Conservation (phyloP, 2,797 vertebrate species). For the Mus spretus region DNA sequence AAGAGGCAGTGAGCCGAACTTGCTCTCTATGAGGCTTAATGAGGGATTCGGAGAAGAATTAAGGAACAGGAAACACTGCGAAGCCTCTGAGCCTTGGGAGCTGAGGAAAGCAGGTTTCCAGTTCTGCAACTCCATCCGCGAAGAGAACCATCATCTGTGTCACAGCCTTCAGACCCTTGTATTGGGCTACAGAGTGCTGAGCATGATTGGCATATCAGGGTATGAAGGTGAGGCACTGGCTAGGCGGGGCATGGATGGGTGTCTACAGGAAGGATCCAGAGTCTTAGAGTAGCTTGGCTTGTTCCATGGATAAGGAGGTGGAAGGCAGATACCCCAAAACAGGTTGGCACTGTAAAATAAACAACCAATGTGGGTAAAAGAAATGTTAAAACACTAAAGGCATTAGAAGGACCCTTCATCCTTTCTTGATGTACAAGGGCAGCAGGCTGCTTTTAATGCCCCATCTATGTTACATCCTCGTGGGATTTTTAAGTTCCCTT, state of each 20-base stretch:
- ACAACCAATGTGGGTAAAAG: background rate
- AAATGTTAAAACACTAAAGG: slow-evolving; percentile 1
- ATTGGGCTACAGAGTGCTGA: background rate
- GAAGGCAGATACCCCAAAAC: background rate
- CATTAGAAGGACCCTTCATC: background rate
- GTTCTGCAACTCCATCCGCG: background rate
- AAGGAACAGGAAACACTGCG: background rate
- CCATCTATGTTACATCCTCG: background rate
- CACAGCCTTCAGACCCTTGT: background rate
- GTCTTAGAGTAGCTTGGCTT: background rate
- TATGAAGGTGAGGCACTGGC: background rate
- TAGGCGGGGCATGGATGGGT: background rate
- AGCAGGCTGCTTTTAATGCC: slow-evolving; percentile 24
- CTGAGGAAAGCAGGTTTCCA: background rate
- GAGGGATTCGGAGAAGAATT: background rate
- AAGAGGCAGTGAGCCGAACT: background rate
- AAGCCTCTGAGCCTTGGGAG: background rate
- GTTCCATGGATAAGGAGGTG: background rate
- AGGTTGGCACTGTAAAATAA: background rate
- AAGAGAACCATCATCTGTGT: accelerated
- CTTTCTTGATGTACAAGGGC: background rate
- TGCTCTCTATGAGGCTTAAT: background rate
- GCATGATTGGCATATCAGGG: background rate
- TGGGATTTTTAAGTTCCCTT: slow-evolving; percentile 11
- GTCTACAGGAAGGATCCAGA: background rate